Evolutionary conservation across 1,140 invertebrate genomes (phyloP).

Genomic region (Ctenoplectra terminalis): DNA sequence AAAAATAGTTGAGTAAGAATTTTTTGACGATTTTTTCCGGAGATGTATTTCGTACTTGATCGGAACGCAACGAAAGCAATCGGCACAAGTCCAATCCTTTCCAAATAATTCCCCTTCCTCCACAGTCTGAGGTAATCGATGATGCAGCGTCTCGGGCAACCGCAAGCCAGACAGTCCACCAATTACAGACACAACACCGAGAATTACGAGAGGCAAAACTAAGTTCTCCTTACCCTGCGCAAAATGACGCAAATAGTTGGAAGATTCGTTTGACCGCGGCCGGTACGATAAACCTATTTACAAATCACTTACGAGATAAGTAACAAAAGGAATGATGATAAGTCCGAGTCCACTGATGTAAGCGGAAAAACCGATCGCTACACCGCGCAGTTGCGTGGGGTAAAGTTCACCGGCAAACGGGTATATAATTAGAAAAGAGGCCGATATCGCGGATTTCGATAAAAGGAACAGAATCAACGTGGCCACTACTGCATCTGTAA

Average conservation of each 20-base stretch:
- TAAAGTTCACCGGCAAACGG: slow-evolving; percentile 95
- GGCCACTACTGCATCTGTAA: slow-evolving; percentile 88
- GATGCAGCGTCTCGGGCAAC: slow-evolving; percentile 91
- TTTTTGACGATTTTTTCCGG: background rate
- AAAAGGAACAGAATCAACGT: slow-evolving; percentile 91
- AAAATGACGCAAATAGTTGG: slow-evolving; percentile 37
- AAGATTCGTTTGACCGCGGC: background rate
- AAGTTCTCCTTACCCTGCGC: slow-evolving; percentile 91
- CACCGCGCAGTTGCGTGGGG: slow-evolving; percentile 92
- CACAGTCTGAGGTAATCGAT: slow-evolving; percentile 90
- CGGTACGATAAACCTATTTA: slow-evolving; percentile 29
- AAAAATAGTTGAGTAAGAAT: background rate
- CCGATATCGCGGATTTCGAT: slow-evolving; percentile 95
- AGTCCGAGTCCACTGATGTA: slow-evolving; percentile 94
- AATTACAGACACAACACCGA: slow-evolving; percentile 90
- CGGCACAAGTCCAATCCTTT: slow-evolving; percentile 90
- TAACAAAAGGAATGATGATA: slow-evolving; percentile 95
- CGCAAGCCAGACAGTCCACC: slow-evolving; percentile 91
- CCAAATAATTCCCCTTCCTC: slow-evolving; percentile 94
- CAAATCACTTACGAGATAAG: slow-evolving; percentile 89
- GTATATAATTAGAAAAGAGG: slow-evolving; percentile 95
- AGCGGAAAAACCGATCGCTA: slow-evolving; percentile 94
- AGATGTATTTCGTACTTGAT: slow-evolving; percentile 81
- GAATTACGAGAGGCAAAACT: slow-evolving; percentile 91
- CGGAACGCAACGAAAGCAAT: slow-evolving; percentile 88